Base-by-base conservation (phyloP, 2,797 vertebrate genomes). In the Merluccius polli region DNA sequence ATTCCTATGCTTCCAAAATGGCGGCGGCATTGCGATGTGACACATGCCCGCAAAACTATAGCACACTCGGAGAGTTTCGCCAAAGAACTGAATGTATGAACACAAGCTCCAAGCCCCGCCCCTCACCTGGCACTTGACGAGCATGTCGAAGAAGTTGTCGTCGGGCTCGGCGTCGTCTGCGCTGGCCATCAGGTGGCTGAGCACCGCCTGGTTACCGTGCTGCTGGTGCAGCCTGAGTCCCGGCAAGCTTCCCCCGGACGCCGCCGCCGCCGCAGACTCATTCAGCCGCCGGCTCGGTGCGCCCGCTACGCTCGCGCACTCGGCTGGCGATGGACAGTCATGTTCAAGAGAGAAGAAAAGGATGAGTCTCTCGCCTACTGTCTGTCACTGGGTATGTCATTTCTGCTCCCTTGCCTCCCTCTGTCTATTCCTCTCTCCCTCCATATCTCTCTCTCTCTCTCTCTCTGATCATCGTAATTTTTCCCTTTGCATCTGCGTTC, bases 101-200 rank as follows among this genome's bases (percentile, higher is more conserved):
- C 48, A 21, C 48, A 52, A 15, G 27, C 48, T 10, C 69, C 29
- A 4, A n/a, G n/a, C n/a, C n/a, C n/a, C n/a, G n/a, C n/a, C 86
- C 15, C 7, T 59, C 10, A 98, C 98, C 93, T 99, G 98, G 88
- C 97, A 99, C 90, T 98, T 99, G 27, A 98, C 84, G 0, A 99
- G 80, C 91, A 95, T 97, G 48, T 99, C 95, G 4, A 99, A 99
- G 93, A 99, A 99, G 87, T 97, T 92, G 0, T 99, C 97, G 0
- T 97, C 96, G 0, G 96, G 94, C 71, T 97, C 96, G 0, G 88
- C 85, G 77, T 31, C 92, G 88, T 87, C 94, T 0, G 86, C 87
- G 9, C 85, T 94, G 11, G 95, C 92, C 93, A 95, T 89, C 44
- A 98, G 92, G 82, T 91, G 96, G 35, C 93, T 93, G 82, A 97